Conservation (phyloP, 2,888 invertebrate species). For the Scrobipalpa atriplicella region DNA sequence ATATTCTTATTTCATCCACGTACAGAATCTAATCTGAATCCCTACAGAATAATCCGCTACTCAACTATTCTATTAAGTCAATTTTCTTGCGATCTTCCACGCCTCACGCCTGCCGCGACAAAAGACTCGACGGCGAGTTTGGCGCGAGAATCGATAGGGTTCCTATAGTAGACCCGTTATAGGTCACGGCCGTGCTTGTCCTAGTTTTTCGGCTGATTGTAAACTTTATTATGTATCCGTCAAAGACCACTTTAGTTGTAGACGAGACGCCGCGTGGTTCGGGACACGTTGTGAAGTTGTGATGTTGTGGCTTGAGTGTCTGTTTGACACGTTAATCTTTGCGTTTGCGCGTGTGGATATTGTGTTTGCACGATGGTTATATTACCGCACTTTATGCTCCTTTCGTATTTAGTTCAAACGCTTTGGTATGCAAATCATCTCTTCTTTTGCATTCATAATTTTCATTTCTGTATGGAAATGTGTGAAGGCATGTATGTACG, state of each 20-base stretch:
- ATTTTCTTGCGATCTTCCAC: slow-evolving; percentile 16
- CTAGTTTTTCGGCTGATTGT: slow-evolving; percentile 56
- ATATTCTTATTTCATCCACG: not conserved
- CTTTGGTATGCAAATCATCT: not conserved
- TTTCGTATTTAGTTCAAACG: slow-evolving; percentile 7
- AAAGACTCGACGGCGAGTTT: slow-evolving; percentile 13
- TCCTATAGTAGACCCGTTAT: slow-evolving; percentile 39
- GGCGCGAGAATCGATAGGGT: slow-evolving; percentile 26
- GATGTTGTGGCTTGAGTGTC: not conserved
- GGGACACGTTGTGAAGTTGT: not conserved
- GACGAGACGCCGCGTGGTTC: not conserved
- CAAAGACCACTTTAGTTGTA: slow-evolving; percentile 17
- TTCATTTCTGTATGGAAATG: not conserved
- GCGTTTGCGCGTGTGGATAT: not conserved
- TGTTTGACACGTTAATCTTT: not conserved
- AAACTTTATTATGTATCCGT: slow-evolving; percentile 47
- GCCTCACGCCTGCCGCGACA: slow-evolving; percentile 6
- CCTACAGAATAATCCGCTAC: slow-evolving; percentile 16
- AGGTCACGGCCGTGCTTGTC: slow-evolving; percentile 54
- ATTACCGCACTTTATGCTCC: not conserved
- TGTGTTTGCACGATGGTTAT: not conserved
- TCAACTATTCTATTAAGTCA: slow-evolving; percentile 15
- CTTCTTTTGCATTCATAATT: not conserved
- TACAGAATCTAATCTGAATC: slow-evolving; percentile 12
- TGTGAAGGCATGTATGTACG: not conserved